Evolutionary conservation across 23 tunicate genomes (phyloP).

Genomic region (Botrylloides violaceus): DNA sequence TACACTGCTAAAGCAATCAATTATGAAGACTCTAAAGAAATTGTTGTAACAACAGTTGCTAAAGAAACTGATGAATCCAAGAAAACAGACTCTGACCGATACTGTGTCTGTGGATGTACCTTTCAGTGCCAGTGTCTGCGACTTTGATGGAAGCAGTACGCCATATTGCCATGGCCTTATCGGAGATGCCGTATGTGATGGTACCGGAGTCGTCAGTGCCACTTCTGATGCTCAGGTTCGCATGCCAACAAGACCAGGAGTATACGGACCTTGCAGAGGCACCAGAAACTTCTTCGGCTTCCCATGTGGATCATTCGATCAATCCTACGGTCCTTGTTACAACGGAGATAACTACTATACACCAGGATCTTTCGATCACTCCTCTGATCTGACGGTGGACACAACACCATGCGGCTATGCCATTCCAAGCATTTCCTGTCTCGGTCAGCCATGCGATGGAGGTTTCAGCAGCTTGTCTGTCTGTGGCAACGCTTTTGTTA

Average conservation of each 20-base stretch:
- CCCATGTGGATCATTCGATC: not conserved
- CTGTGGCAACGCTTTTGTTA: not conserved
- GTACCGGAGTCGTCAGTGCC: not conserved
- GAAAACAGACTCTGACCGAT: not conserved
- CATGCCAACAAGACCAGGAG: not conserved
- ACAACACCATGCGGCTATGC: not conserved
- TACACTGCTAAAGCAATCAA: conserved; percentile 68
- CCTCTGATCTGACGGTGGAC: not conserved
- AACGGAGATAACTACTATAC: not conserved
- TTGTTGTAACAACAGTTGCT: not conserved
- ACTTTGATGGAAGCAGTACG: not conserved
- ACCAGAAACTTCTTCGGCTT: not conserved
- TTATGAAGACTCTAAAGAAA: conserved; percentile 46
- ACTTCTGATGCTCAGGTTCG: not conserved
- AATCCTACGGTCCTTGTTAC: not conserved
- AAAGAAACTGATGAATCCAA: not conserved
- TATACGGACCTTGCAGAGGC: not conserved
- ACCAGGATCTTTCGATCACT: not conserved
- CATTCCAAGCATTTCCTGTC: not conserved
- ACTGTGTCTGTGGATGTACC: not conserved
- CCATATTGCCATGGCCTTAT: not conserved
- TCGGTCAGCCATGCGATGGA: not conserved
- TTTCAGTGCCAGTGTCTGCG: not conserved
- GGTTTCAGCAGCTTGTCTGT: not conserved
- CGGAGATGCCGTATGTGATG: not conserved